Evolutionary conservation across 2,797 vertebrate species (phyloP).

Genomic region (Pangasius krempfi): DNA sequence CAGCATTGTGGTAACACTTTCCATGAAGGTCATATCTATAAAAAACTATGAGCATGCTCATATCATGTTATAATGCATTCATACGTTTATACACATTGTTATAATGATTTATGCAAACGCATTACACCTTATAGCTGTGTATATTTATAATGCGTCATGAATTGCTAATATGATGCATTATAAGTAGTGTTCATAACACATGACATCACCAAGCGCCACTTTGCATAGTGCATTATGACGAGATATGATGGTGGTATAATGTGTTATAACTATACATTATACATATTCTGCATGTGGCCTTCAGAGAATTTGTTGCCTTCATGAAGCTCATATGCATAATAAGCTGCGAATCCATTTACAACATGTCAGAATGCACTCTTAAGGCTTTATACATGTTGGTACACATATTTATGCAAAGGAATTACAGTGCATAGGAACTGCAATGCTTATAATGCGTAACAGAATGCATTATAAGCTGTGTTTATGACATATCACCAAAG

Average conservation of each 20-base stretch:
- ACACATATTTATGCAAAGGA: background rate
- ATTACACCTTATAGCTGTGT: background rate
- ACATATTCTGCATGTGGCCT: background rate
- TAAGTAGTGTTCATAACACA: background rate
- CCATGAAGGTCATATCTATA: background rate
- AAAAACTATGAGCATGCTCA: background rate
- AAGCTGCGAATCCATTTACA: background rate
- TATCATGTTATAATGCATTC: constrained; percentile 2
- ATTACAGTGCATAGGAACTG: background rate
- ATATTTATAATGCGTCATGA: background rate
- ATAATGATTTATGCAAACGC: background rate
- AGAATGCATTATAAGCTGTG: background rate
- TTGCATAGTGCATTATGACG: background rate
- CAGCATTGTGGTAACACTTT: background rate
- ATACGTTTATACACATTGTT: background rate
- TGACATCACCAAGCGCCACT: too few species aligned
- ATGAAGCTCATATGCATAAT: background rate
- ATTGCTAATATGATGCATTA: background rate
- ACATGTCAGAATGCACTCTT: background rate
- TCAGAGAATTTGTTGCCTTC: background rate
- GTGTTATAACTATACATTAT: background rate
- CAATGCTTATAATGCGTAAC: background rate
- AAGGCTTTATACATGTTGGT: background rate
- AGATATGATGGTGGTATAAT: background rate
- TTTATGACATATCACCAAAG: background rate